Percentiles rank a stretch among this genome's conserved stretches.
These are phyloP conservation scores for Geophilus truncorum DNA, from an alignment of 2,888 invertebrate genomes.

Conservation along the genomic window DNA sequence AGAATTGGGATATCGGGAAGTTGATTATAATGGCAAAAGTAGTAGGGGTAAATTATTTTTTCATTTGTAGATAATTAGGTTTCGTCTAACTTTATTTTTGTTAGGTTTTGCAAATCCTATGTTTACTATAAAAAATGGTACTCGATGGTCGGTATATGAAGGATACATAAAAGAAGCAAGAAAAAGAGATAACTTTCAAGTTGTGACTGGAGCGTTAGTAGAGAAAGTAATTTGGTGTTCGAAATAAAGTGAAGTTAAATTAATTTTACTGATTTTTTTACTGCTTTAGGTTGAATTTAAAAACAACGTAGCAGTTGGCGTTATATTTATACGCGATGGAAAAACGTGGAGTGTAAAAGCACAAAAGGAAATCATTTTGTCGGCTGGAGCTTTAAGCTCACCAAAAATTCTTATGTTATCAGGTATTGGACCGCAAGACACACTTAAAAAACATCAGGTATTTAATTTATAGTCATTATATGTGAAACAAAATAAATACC, in stretches of 20 bases:
- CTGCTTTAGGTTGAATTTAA: not conserved
- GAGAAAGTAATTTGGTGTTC: not conserved
- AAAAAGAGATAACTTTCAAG: not conserved
- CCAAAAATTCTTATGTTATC: not conserved
- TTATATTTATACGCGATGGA: not conserved
- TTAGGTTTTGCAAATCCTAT: conserved; percentile 22
- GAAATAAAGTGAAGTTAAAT: no score
- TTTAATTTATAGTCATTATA: not conserved
- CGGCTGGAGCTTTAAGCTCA: not conserved
- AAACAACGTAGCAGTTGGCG: not conserved
- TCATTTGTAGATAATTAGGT: not conserved
- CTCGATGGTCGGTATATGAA: not conserved
- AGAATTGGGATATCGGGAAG: not conserved
- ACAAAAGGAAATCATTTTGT: not conserved
- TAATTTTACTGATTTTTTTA: not conserved
- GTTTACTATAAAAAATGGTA: not conserved
- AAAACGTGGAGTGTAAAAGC: not conserved
- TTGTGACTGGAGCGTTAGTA: not conserved
- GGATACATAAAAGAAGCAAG: not conserved
- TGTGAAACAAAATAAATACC: no score
- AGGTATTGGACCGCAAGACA: not conserved
- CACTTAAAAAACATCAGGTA: not conserved
- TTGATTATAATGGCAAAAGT: not conserved
- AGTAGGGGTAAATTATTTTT: not conserved
- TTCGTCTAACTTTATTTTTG: not conserved